Evolutionary conservation across 2,113 vertebrate species (phyloP).

Genomic region (Ardeotis arabs): DNA sequence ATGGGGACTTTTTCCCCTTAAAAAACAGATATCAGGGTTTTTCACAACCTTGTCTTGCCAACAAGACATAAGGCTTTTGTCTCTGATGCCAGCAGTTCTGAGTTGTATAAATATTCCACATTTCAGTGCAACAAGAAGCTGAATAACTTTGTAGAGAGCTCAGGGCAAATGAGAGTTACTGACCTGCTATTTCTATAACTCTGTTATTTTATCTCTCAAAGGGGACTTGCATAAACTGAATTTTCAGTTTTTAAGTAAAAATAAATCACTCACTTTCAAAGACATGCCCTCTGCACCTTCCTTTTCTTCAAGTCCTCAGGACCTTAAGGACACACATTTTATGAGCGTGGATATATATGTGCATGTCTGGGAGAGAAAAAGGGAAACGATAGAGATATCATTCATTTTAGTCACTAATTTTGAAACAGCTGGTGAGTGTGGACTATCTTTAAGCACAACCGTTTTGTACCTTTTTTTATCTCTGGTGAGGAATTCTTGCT

Average conservation of each 20-base stretch:
- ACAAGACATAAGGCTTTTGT: slow-evolving; percentile 30
- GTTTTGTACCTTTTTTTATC: slow-evolving; percentile 10
- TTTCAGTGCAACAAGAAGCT: slow-evolving; percentile 27
- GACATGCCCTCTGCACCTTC: background rate
- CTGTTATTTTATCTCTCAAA: slow-evolving; percentile 52
- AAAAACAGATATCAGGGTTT: background rate
- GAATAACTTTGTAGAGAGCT: slow-evolving; percentile 41
- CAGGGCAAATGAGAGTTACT: slow-evolving; percentile 42
- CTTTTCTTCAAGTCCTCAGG: background rate
- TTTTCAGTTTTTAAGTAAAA: slow-evolving; percentile 23
- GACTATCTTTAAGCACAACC: background rate
- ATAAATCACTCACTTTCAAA: slow-evolving; percentile 38
- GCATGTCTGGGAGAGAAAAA: background rate
- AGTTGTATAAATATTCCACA: slow-evolving; percentile 40
- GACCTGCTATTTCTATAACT: slow-evolving; percentile 56
- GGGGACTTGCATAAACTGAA: background rate
- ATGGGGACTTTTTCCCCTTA: background rate
- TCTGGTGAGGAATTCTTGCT: slow-evolving; percentile 13
- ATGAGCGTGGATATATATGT: background rate
- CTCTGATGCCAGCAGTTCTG: slow-evolving; percentile 17
- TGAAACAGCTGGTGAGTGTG: background rate
- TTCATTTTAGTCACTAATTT: slow-evolving; percentile 39
- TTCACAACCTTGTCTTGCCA: slow-evolving; percentile 12
- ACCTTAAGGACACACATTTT: background rate
- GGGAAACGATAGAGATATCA: background rate